Evolutionary conservation across 2,888 invertebrate genomes (phyloP), one percentile per base, ranked within the genome.

Genomic region (Gymnosoma rotundatum): DNA sequence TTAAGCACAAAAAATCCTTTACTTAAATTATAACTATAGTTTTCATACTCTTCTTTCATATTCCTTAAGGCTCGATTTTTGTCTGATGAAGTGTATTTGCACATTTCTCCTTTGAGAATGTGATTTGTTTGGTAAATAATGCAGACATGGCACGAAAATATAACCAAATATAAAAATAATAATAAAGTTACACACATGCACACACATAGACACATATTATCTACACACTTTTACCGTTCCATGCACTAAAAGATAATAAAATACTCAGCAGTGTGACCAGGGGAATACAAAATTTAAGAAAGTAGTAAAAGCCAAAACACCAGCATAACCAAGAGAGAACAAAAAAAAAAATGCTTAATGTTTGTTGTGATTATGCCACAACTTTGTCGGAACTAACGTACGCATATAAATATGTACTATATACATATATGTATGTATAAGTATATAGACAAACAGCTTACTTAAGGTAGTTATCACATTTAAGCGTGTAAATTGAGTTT

Each of bases 401-500:
- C 36, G 36, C 50, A 50, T 38, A 50, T 18, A 61, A 48, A 36
- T 50, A 36, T 48, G 50, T 9, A 6, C 18, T 50, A 32, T 32
- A 2, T 32, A 32, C 5, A 5, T 32, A 5, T 32, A 4, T 32
- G 25, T 32, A 32, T 32, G 25, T 25, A 4, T 25, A 5, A 21
- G n/a, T 56, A 16, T 36, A 32, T 10, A 50, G 6, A 1, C 45
- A 14, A 12, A 61, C 74, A 60, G 64, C 58, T 78, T 48, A 73
- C 76, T 78, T 69, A 78, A 76, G 80, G 83, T 84, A 73, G 83
- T 81, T 84, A 84, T 78, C 83, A 84, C 80, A 76, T 84, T 63
- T 64, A 84, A 60, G 78, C 78, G 73, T 74, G 69, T 74, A 81
- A 78, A 73, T 81, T 74, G 78, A 73, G 73, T 69, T 78, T 73